A percentile compares a stretch with the other conserved stretches of the same genome.
phyloP scores from a whole-genome alignment of 1,140 invertebrate species.

The Drosophila leontia region DNA sequence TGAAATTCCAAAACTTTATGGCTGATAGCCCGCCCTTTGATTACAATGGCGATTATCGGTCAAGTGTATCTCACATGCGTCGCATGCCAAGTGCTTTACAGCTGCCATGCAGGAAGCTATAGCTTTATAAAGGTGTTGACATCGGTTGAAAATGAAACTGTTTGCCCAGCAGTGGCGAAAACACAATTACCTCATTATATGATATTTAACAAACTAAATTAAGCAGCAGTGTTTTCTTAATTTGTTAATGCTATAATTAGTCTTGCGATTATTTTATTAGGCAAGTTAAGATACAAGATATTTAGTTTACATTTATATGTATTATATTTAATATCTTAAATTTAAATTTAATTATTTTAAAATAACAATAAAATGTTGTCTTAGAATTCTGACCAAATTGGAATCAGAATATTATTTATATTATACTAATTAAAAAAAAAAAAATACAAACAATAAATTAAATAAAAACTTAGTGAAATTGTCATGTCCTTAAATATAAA shows the following conservation, averaged over 20 bases:
- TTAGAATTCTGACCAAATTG: too few species aligned
- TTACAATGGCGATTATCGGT: constrained; percentile 32
- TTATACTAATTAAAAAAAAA: too few species aligned
- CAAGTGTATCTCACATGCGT: constrained; percentile 22
- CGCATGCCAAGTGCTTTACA: constrained; percentile 20
- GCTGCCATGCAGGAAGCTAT: constrained; percentile 20
- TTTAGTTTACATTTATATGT: too few species aligned
- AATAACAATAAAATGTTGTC: too few species aligned
- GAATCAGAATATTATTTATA: too few species aligned
- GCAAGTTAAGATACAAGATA: too few species aligned
- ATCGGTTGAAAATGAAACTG: constrained; percentile 23
- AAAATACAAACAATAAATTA: too few species aligned
- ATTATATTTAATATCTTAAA: too few species aligned
- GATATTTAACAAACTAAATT: constrained; percentile 2
- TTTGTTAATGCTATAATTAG: not conserved
- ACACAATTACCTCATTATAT: constrained; percentile 19
- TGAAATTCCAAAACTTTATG: constrained; percentile 1
- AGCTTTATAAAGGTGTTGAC: constrained; percentile 29
- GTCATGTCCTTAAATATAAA: too few species aligned
- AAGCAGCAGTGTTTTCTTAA: not conserved
- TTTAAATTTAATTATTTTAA: too few species aligned
- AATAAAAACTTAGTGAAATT: too few species aligned
- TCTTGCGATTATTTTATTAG: not conserved
- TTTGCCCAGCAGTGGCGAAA: constrained; percentile 34
- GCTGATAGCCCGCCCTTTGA: constrained; percentile 17